Evolutionary conservation across 1,140 invertebrate species (phyloP), one percentile per base, ranked within the genome.

Genomic region (Neodiprion lecontei): DNA sequence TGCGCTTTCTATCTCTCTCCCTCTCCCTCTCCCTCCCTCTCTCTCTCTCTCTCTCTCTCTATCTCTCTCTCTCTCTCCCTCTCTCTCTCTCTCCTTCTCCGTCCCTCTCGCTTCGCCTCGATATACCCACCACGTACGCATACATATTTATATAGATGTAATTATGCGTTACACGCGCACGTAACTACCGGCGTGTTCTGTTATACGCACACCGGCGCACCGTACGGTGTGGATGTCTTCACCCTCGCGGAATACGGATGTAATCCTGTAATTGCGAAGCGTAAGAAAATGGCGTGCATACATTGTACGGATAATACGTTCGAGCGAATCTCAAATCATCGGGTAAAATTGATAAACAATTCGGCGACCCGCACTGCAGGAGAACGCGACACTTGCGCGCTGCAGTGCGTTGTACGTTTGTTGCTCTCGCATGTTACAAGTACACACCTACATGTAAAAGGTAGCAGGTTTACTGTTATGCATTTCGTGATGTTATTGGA

Each of bases 401-500:
- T 40, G 28, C 28, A 40, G 28, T 40, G 28, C 28, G 28, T 40
- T 40, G 28, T 0, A 40, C 28, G 2, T 40, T 3, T 5, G 5
- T 40, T 40, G 28, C 28, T 40, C 28, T 40, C 28, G 28, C 5
- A 40, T 5, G 28, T 40, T 40, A 40, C 28, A 40, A 3, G 28
- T 40, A 40, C 1, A 9, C 9, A 14, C 11, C 28, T 40, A 40
- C 53, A 61, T 61, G 53, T 14, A 74, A 17, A 49, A 28, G 17
- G 21, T 48, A 50, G 23, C 68, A 9, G 12, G 49, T 9, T 14
- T 49, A 76, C 75, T 85, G 82, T 85, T 85, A 85, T 85, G 83
- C 82, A 81, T 85, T 79, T 77, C 78, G 80, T 76, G 67, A 78
- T 77, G 79, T 79, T 74, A 72, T 76, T 77, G 79, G 75, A 76